phyloP scores from a whole-genome alignment of 2,888 invertebrate genomes.

The Conistra vaccinii region DNA sequence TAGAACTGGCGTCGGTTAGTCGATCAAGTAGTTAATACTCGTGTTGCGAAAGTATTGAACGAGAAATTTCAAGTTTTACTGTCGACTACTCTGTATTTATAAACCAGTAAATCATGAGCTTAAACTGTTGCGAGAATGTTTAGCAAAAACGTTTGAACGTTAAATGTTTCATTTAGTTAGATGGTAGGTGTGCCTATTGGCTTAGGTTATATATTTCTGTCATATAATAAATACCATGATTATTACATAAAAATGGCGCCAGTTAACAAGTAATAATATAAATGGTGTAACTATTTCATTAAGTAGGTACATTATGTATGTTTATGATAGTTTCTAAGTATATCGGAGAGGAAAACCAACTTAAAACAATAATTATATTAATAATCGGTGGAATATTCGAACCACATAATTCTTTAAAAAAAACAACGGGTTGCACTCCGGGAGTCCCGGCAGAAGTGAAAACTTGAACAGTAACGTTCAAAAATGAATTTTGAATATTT shows the following conservation, averaged over 20 bases:
- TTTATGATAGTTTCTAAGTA: constrained; percentile 2
- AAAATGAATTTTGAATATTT: too few species aligned
- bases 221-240: background rate
- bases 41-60: constrained; percentile 53
- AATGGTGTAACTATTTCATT: background rate
- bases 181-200: background rate
- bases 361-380: constrained; percentile 1
- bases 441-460: too few species aligned
- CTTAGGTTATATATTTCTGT: too few species aligned
- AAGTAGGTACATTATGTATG: background rate
- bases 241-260: background rate
- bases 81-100: constrained; percentile 49
- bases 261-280: background rate
- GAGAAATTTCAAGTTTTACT: constrained; percentile 56
- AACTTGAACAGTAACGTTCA: too few species aligned
- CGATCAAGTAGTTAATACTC: constrained; percentile 33
- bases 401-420: background rate
- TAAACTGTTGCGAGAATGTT: constrained; percentile 53
- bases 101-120: constrained; percentile 51
- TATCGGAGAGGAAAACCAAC: constrained; percentile 24
- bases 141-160: constrained; percentile 42
- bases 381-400: background rate
- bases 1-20: constrained; percentile 42
- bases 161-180: constrained; percentile 12
- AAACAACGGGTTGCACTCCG: too few species aligned